Conservation (phyloP, 37 sponge, comb jelly and placozoan genomes). For the Geodia barretti region DNA sequence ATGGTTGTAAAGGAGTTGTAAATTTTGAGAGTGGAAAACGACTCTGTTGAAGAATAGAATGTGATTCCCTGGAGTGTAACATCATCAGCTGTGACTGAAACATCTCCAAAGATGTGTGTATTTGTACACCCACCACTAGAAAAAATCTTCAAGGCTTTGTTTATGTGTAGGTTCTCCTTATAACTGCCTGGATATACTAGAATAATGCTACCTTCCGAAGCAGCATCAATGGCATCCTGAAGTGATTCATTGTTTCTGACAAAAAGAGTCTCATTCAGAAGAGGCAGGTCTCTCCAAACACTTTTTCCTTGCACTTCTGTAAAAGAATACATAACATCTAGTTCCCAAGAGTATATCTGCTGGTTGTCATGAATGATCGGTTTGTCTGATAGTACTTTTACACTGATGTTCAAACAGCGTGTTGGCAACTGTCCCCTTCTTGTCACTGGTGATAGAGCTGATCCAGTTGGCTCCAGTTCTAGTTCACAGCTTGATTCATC, state of each 20-base stretch:
- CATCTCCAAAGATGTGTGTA: conserved; percentile 8
- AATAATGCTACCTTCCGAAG: conserved; percentile 5
- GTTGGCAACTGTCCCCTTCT: neutral
- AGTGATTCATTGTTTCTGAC: neutral
- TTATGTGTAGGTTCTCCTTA: conserved; percentile 28
- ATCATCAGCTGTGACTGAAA: conserved; percentile 14
- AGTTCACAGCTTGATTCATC: neutral
- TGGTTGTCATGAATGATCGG: neutral
- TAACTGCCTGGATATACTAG: conserved; percentile 19
- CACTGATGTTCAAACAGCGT: neutral
- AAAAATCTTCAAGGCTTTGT: conserved; percentile 22
- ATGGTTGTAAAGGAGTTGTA: neutral
- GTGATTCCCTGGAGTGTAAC: conserved; percentile 41
- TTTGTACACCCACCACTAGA: neutral
- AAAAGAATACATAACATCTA: neutral
- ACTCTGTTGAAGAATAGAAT: conserved; percentile 3
- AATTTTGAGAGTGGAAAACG: neutral
- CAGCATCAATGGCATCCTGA: conserved; percentile 19
- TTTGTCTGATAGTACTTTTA: neutral
- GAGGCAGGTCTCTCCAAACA: neutral
- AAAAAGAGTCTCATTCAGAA: neutral
- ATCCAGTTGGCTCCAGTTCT: neutral
- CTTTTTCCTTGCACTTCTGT: neutral
- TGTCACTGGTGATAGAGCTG: neutral
- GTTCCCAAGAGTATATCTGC: neutral